Evolutionary conservation across 2,888 invertebrate genomes (phyloP).

Genomic region (Lasiommata megera): DNA sequence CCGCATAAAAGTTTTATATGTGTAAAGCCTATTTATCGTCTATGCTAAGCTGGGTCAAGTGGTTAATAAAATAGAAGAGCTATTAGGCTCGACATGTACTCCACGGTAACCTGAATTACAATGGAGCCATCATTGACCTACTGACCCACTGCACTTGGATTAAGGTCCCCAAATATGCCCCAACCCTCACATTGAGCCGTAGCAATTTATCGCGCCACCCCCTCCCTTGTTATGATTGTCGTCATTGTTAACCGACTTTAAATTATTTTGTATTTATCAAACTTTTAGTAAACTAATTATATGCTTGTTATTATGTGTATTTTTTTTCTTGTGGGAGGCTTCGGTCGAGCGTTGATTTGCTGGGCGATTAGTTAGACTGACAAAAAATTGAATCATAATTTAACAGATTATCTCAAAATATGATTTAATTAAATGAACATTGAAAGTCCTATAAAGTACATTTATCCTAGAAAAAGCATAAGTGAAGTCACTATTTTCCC

Average conservation of each 20-base stretch:
- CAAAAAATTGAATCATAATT: too few species aligned
- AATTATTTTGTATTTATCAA: too few species aligned
- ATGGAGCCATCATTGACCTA: constrained; percentile 58
- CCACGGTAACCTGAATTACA: constrained; percentile 24
- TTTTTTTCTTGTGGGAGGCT: too few species aligned
- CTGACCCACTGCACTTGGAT: constrained; percentile 77
- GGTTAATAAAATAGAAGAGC: constrained; percentile 2
- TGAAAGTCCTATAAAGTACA: neutral
- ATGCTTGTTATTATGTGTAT: too few species aligned
- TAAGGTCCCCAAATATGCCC: constrained; percentile 50
- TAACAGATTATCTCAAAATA: too few species aligned
- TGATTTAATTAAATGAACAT: too few species aligned
- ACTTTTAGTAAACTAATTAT: too few species aligned
- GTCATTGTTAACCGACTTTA: too few species aligned
- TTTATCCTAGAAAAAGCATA: neutral
- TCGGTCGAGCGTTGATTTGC: too few species aligned
- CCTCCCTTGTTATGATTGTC: too few species aligned
- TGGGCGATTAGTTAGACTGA: too few species aligned
- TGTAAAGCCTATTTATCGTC: neutral
- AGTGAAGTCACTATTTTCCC: neutral
- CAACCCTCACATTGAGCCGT: constrained; percentile 25
- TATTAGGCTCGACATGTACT: constrained; percentile 11
- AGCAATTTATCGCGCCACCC: neutral
- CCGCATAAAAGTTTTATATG: neutral
- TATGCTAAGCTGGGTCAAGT: constrained; percentile 4